phyloP scores from a whole-genome alignment of 2,888 invertebrate species.

The Uropetala carovei region DNA sequence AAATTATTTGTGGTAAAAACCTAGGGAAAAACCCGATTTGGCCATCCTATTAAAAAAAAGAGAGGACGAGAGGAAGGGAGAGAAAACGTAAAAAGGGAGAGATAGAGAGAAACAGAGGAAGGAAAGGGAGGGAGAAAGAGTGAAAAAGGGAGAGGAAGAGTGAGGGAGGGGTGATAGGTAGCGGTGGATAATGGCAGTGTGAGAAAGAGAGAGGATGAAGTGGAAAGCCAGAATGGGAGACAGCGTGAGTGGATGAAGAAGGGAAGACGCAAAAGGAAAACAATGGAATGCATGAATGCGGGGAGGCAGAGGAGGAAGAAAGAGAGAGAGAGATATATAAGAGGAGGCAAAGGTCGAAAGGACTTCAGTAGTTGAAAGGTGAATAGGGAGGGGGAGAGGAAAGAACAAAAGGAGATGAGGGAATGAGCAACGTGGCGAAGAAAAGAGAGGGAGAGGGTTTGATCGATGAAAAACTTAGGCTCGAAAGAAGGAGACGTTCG shows the following conservation, averaged over 20 bases:
- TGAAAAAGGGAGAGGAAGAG: background rate
- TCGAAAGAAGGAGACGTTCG: too few relatives aligned
- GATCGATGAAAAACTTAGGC: background rate
- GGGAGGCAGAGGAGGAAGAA: background rate
- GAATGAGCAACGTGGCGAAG: background rate
- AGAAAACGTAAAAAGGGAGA: too few relatives aligned
- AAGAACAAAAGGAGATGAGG: constrained; percentile 8
- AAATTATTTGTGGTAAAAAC: too few relatives aligned
- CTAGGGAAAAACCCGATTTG: too few relatives aligned
- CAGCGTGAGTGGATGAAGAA: background rate
- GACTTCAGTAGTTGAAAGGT: constrained; percentile 9
- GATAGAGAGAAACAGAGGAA: too few relatives aligned
- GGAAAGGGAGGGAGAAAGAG: background rate
- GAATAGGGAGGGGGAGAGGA: background rate
- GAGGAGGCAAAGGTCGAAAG: background rate
- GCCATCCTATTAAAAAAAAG: too few relatives aligned
- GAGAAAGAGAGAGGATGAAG: background rate
- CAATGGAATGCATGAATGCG: background rate
- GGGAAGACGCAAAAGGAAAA: background rate
- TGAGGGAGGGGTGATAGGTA: background rate
- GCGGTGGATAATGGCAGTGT: background rate
- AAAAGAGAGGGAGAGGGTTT: background rate
- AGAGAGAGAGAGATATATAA: background rate
- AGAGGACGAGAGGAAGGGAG: background rate
- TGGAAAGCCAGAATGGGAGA: background rate